Conservation (phyloP, 1,140 invertebrate species). For the Tribolium madens region DNA sequence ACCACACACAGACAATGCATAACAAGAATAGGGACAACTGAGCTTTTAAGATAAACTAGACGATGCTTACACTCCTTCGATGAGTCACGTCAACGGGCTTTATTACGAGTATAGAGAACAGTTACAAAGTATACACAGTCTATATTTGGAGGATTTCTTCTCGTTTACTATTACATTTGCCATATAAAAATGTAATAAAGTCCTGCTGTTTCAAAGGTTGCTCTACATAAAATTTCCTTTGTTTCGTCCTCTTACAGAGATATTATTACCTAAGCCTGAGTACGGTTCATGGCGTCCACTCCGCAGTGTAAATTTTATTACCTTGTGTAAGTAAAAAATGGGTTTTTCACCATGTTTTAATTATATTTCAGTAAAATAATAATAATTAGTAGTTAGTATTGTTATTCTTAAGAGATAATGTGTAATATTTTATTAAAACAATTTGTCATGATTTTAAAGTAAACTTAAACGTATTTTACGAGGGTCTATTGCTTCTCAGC, state of each 20-base stretch:
- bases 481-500: neutral
- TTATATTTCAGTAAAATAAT: no score
- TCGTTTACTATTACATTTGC: neutral
- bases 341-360: no score
- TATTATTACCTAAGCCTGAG: no score
- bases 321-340: no score
- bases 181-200: neutral
- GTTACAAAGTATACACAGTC: neutral
- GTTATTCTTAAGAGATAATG: no score
- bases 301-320: no score
- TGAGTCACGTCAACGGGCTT: conserved; percentile 10
- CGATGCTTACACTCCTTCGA: neutral
- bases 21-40: conserved; percentile 31
- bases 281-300: no score
- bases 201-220: neutral
- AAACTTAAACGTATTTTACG: neutral
- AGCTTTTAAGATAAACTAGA: conserved; percentile 19
- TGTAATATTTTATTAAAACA: neutral
- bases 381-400: no score
- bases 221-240: neutral
- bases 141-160: neutral
- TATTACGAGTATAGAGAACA: neutral
- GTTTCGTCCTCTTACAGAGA: neutral
- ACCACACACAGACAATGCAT: conserved; percentile 28
- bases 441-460: neutral